Conservation (phyloP, 2,797 vertebrate genomes). For the Lepus townsendii region DNA sequence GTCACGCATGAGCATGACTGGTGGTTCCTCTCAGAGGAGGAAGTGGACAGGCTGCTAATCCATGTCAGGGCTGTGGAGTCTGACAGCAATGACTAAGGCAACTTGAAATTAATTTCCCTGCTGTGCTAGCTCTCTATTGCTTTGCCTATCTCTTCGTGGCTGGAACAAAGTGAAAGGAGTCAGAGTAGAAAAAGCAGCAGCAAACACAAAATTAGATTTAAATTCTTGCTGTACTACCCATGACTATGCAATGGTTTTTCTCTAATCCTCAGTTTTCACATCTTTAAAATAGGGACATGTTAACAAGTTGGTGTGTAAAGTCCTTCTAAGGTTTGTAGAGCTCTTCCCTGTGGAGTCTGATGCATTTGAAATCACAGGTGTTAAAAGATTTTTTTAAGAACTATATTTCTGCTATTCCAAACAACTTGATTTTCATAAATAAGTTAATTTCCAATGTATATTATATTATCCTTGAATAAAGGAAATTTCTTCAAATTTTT, state of each 20-base stretch:
- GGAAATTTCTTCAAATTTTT: background rate
- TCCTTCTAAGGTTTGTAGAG: background rate
- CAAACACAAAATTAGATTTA: background rate
- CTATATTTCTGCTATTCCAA: background rate
- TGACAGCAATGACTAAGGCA: constrained; percentile 58
- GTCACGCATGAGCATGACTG: background rate
- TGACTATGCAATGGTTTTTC: background rate
- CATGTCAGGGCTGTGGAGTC: background rate
- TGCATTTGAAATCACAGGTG: background rate
- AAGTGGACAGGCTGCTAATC: constrained; percentile 67
- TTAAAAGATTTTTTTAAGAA: background rate
- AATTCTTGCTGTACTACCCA: background rate
- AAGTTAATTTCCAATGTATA: background rate
- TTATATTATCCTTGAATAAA: constrained; percentile 6
- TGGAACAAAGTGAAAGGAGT: background rate
- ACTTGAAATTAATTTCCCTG: constrained; percentile 65
- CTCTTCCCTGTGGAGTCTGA: background rate
- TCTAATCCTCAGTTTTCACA: background rate
- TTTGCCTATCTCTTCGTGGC: background rate
- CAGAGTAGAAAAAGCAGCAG: background rate
- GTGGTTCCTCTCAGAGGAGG: constrained; percentile 10
- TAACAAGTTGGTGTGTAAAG: background rate
- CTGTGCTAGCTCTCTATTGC: background rate
- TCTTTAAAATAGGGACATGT: background rate
- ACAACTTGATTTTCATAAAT: constrained; percentile 20